Base-by-base conservation (phyloP, 2,797 vertebrate species). In the Podarcis siculus region DNA sequence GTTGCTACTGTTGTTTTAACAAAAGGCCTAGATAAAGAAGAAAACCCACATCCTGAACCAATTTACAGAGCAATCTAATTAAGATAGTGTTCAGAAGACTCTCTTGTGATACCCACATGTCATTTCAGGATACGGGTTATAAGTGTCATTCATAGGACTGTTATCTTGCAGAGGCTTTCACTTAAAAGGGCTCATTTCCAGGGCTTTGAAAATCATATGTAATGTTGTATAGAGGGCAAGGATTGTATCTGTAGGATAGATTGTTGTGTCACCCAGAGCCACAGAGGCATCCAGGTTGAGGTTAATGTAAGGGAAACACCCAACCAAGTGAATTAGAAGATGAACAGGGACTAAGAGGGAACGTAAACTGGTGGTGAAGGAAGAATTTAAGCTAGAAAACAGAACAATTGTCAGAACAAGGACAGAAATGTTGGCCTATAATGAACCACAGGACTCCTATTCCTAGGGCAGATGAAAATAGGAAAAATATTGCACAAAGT, bases 41-140 rank as follows among this genome's bases (percentile, higher is more conserved):
- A 91, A 95, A 96, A 95, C 94, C 93, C 92, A 89, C 93, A 91
- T 94, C 89, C 92, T 91, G 89, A 89, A 92, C 83, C 94, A 94
- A 93, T 96, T 96, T 96, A 93, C 93, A 91, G 87, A 81, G 90
- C 61, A 89, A 89, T 94, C 92, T 94, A 91, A 94, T 94, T 94
- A 95, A 37, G 39, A 72, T 91, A 82, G 87, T 90, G 90, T 91
- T 84, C 73, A 82, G 90, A 92, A 91, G 83, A 93, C 92, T 95
- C 95, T 90, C 89, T 92, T 66, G 49, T 67, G 78, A 85, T 86
- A 66, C 32, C 67, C 25, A 76, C 71, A 55, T 85, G 77, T 58
- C 87, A 75, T 85, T 85, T 81, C 58, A 49, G 72, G 32, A 55
- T 69, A 76, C 17, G 71, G 88, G 61, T 27, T 49, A 27, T 55